A percentile compares a stretch with the other conserved stretches of the same genome.
Conservation (phyloP, 2,888 invertebrate species). For the Heteromurus nitidus region DNA sequence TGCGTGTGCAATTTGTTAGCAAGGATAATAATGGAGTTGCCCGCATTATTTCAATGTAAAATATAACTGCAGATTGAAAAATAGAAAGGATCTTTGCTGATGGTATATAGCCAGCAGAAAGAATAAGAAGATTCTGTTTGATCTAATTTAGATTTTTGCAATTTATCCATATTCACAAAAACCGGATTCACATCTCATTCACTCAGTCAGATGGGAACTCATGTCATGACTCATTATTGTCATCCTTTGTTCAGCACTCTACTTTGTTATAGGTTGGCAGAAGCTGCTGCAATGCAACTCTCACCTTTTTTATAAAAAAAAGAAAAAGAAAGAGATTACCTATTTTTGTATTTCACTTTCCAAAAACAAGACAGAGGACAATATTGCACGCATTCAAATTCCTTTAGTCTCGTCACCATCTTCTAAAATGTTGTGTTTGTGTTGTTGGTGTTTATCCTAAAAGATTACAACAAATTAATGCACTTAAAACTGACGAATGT, state of each 20-base stretch:
- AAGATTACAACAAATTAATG: background rate
- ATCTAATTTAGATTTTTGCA: conserved; percentile 12
- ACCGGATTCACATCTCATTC: background rate
- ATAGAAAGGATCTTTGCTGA: background rate
- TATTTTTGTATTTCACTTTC: background rate
- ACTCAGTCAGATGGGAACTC: background rate
- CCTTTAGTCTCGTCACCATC: no score
- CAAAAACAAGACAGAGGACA: no score
- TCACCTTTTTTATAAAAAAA: background rate
- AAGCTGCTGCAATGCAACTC: background rate
- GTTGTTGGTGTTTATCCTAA: no score
- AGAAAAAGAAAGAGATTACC: background rate
- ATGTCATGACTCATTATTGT: conserved; percentile 10
- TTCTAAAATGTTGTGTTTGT: no score
- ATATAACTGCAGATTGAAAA: background rate
- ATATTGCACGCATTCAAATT: no score
- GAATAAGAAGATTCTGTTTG: no score
- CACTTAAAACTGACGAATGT: no score
- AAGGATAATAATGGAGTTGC: background rate
- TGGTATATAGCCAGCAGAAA: no score
- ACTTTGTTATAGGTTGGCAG: background rate
- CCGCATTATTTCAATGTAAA: no score
- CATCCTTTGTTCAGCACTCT: background rate
- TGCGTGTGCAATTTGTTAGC: background rate
- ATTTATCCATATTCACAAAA: conserved; percentile 8